These are phyloP conservation scores for Drosophila ambigua DNA, from an alignment of 1,140 invertebrate genomes.

Conservation along the genomic window DNA sequence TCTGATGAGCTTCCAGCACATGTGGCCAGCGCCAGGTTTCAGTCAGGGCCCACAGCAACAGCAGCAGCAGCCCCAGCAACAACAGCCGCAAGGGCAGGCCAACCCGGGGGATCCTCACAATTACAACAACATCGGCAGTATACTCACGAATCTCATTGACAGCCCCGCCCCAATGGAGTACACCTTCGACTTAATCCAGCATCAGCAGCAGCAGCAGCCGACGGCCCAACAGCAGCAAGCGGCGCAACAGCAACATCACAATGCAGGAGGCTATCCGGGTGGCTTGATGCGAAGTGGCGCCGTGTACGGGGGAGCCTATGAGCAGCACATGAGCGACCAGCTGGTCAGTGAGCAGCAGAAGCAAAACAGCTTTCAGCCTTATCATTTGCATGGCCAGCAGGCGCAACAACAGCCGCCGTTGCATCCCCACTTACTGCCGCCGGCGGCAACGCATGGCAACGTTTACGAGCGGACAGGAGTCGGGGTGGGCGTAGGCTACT, in stretches of 20 bases:
- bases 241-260: slow-evolving; percentile 66
- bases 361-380: slow-evolving; percentile 80
- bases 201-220: slow-evolving; percentile 37
- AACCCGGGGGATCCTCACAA: slow-evolving; percentile 73
- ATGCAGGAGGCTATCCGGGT: slow-evolving; percentile 48
- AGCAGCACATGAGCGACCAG: slow-evolving; percentile 66
- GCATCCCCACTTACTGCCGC: slow-evolving; percentile 66
- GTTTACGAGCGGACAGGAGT: slow-evolving; percentile 64
- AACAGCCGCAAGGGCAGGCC: slow-evolving; percentile 53
- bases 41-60: slow-evolving; percentile 34
- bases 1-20: slow-evolving; percentile 77
- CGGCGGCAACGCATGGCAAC: slow-evolving; percentile 62
- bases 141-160: slow-evolving; percentile 83
- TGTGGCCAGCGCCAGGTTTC: slow-evolving; percentile 69
- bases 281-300: slow-evolving; percentile 61
- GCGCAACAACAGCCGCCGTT: slow-evolving; percentile 53
- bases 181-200: slow-evolving; percentile 77
- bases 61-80: slow-evolving; percentile 52
- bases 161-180: slow-evolving; percentile 79
- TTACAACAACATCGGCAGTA: slow-evolving; percentile 83
- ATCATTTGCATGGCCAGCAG: slow-evolving; percentile 66
- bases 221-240: slow-evolving; percentile 58
- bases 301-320: slow-evolving; percentile 71
- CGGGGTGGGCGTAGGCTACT: slow-evolving; percentile 68
- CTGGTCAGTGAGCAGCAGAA: slow-evolving; percentile 78